These are phyloP conservation scores for Chloroceryle aenea DNA, from an alignment of 2,113 vertebrate species.

Conservation along the genomic window DNA sequence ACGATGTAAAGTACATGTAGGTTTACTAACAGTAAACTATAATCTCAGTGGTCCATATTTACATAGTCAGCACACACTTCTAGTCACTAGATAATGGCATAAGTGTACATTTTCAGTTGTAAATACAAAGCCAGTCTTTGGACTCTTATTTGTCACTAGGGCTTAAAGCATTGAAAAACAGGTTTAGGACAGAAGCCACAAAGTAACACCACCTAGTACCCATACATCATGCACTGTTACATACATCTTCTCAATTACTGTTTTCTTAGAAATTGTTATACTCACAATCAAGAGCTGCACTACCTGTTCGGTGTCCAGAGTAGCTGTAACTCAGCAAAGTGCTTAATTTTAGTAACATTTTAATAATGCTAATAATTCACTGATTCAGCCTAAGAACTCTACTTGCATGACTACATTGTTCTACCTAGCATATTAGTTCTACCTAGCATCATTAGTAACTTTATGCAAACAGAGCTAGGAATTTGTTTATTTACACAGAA, in stretches of 20 bases:
- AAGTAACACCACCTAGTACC: background rate
- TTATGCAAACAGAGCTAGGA: background rate
- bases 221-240: background rate
- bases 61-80: background rate
- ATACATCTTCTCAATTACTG: background rate
- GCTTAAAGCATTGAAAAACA: background rate
- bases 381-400: background rate
- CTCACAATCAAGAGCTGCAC: background rate
- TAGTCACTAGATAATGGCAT: background rate
- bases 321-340: background rate
- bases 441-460: background rate
- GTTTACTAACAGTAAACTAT: constrained; percentile 4
- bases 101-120: background rate
- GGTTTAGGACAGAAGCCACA: background rate
- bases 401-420: background rate
- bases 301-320: background rate
- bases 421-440: background rate
- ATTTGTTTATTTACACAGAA: background rate
- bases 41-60: background rate
- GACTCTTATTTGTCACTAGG: background rate
- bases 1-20: background rate
- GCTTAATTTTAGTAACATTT: background rate
- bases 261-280: background rate
- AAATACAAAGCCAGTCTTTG: background rate
- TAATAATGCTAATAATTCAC: background rate